Conservation (phyloP, 2,888 invertebrate genomes). For the Calameuta pallipes region DNA sequence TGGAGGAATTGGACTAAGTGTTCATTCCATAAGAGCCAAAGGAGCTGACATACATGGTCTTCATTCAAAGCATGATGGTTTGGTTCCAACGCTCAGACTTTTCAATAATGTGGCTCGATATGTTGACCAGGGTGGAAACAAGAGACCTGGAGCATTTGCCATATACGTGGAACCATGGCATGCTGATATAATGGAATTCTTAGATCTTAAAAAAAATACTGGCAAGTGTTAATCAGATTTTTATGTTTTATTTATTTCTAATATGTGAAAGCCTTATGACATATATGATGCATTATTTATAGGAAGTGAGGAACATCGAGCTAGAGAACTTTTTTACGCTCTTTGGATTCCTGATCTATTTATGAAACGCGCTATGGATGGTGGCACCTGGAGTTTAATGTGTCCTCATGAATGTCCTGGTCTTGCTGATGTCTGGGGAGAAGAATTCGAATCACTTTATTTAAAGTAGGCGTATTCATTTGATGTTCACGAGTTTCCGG, state of each 20-base stretch:
- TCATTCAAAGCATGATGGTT: constrained; percentile 73
- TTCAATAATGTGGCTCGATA: constrained; percentile 73
- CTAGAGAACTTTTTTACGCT: constrained; percentile 95
- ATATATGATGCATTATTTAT: constrained; percentile 39
- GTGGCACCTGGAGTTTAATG: constrained; percentile 94
- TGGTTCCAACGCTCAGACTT: constrained; percentile 73
- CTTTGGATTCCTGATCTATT: constrained; percentile 99
- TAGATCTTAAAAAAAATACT: constrained; percentile 72
- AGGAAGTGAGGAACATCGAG: constrained; percentile 92
- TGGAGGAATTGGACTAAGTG: constrained; percentile 74
- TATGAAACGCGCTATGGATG: constrained; percentile 91
- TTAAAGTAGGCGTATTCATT: constrained; percentile 67
- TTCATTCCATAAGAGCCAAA: constrained; percentile 72
- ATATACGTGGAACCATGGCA: constrained; percentile 77
- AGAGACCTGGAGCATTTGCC: constrained; percentile 74
- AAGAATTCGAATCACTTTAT: constrained; percentile 92
- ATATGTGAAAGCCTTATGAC: background rate
- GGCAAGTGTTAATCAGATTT: constrained; percentile 48
- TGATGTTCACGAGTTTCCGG: background rate
- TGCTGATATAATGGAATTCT: constrained; percentile 72
- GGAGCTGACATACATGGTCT: constrained; percentile 73
- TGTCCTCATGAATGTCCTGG: constrained; percentile 95
- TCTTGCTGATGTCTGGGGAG: constrained; percentile 92
- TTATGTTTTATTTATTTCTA: background rate
- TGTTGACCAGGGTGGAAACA: constrained; percentile 74